Evolutionary conservation across 2,797 vertebrate species (phyloP).

Genomic region (Gambelia wislizenii): DNA sequence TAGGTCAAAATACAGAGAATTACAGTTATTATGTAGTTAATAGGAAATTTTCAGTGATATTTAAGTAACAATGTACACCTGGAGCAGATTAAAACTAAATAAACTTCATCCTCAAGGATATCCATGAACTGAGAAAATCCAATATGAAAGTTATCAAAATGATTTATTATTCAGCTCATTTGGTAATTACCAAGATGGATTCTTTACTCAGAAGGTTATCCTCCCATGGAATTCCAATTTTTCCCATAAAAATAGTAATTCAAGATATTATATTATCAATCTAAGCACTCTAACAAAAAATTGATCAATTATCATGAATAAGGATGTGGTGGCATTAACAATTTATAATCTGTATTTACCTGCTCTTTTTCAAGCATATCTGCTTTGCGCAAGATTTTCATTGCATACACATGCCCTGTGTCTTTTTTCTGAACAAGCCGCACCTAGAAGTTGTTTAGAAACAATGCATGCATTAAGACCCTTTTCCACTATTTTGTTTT

Average conservation of each 20-base stretch:
- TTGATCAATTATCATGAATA: neutral
- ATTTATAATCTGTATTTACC: slow-evolving; percentile 71
- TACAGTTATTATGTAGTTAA: neutral
- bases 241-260: slow-evolving; percentile 36
- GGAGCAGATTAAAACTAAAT: neutral
- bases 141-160: neutral
- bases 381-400: slow-evolving; percentile 98
- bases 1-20: neutral
- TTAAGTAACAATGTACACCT: neutral
- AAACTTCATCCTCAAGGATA: fast-evolving
- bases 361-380: slow-evolving; percentile 99
- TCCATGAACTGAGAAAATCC: neutral
- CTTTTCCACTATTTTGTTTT: neutral
- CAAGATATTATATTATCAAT: neutral
- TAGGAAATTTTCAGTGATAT: neutral
- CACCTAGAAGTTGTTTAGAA: slow-evolving; percentile 80
- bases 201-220: neutral
- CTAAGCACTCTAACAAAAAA: slow-evolving; percentile 24
- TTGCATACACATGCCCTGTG: slow-evolving; percentile 96
- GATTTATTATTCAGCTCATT: neutral
- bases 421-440: slow-evolving; percentile 98
- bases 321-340: neutral
- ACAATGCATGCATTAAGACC: neutral
- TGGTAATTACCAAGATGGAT: neutral
- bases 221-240: neutral